These are phyloP conservation scores for Temnothorax nylanderi DNA, from an alignment of 1,140 invertebrate genomes.

Conservation along the genomic window DNA sequence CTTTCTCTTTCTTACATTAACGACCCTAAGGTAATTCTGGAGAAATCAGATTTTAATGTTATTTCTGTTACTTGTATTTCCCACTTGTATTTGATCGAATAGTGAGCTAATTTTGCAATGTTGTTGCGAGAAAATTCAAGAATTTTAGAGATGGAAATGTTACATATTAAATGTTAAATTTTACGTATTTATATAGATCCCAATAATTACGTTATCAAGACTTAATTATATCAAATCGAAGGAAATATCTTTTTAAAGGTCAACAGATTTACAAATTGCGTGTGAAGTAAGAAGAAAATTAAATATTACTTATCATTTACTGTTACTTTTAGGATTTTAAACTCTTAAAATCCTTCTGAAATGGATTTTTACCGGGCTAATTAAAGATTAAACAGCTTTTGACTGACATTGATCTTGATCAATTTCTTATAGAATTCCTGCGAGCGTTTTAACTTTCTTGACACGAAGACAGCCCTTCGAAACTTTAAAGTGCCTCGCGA, in stretches of 20 bases:
- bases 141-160: neutral
- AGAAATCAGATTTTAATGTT: neutral
- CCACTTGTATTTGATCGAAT: neutral
- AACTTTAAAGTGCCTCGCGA: constrained; percentile 22
- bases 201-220: neutral
- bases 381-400: constrained; percentile 9
- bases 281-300: neutral
- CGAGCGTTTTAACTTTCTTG: constrained; percentile 21
- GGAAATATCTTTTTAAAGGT: neutral
- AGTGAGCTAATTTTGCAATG: neutral
- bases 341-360: neutral
- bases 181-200: neutral
- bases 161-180: neutral
- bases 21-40: neutral
- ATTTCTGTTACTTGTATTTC: neutral
- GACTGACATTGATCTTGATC: constrained; percentile 50
- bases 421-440: constrained; percentile 29
- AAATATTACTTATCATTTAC: neutral
- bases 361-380: neutral
- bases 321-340: neutral
- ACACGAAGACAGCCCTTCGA: constrained; percentile 30
- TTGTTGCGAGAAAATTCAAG: neutral
- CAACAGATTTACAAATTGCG: neutral
- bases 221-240: neutral
- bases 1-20: neutral